A percentile compares a stretch with the other conserved stretches of the same genome.
phyloP scores from a whole-genome alignment of 2,113 vertebrate species.

The Pogona vitticeps region DNA sequence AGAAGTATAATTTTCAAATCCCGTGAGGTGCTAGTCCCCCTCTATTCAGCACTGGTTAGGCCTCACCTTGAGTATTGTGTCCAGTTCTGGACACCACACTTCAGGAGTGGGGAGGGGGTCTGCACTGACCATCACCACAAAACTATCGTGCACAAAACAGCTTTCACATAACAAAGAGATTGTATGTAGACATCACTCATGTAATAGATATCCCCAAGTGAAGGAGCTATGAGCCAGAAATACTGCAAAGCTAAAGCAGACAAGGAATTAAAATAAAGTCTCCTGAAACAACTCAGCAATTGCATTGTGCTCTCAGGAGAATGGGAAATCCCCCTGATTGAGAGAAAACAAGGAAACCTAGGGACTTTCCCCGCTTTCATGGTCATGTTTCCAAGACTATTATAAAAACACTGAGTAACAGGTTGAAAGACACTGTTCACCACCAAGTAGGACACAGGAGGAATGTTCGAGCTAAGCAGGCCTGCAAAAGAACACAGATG shows the following conservation, averaged over 20 bases:
- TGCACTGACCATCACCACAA: neutral
- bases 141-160: neutral
- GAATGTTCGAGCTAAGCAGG: neutral
- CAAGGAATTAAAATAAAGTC: neutral
- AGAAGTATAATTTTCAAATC: no score
- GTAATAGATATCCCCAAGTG: conserved; percentile 18
- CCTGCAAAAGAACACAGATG: no score
- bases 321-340: conserved; percentile 68
- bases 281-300: conserved; percentile 16
- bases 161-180: neutral
- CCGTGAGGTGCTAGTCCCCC: no score
- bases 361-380: conserved; percentile 63
- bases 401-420: neutral
- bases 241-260: neutral
- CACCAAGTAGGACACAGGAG: neutral
- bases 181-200: conserved; percentile 17
- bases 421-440: neutral
- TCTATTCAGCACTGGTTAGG: no score
- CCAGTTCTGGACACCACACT: no score
- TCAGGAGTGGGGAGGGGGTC: neutral
- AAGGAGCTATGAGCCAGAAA: neutral
- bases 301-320: conserved; percentile 52
- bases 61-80: no score
- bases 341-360: conserved; percentile 54
- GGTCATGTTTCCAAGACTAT: conserved; percentile 20